These are phyloP conservation scores for Palaemon carinicauda DNA, from an alignment of 1,140 invertebrate species.

Conservation along the genomic window DNA sequence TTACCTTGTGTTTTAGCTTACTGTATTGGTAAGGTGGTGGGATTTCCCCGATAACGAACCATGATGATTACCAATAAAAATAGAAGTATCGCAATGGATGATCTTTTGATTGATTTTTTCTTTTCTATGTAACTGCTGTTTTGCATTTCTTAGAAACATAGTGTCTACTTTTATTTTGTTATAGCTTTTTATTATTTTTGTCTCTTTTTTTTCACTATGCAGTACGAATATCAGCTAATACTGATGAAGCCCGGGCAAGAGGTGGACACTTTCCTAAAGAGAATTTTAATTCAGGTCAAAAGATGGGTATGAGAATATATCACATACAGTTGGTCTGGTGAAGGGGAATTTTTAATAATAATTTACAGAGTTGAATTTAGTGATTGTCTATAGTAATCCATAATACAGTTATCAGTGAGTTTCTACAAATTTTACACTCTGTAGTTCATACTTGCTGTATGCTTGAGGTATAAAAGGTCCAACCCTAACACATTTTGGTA, in stretches of 20 bases:
- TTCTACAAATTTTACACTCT: too few species aligned
- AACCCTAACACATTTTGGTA: too few species aligned
- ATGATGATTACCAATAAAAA: neutral
- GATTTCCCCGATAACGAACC: neutral
- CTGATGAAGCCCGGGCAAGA: conserved; percentile 44
- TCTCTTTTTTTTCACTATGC: neutral
- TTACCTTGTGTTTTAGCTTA: neutral
- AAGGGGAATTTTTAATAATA: neutral
- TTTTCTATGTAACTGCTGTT: too few species aligned
- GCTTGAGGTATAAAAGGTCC: too few species aligned
- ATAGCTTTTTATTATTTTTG: neutral
- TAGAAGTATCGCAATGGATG: neutral
- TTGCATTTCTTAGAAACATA: neutral
- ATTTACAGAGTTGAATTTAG: too few species aligned
- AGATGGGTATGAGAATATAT: conserved; percentile 18
- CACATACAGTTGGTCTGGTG: neutral
- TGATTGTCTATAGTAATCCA: too few species aligned
- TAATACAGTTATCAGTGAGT: too few species aligned
- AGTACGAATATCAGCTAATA: conserved; percentile 34
- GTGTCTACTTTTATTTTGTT: neutral
- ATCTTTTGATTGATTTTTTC: too few species aligned
- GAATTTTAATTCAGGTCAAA: conserved; percentile 21
- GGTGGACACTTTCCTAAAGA: conserved; percentile 33
- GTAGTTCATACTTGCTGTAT: too few species aligned
- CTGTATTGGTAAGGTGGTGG: neutral